phyloP scores from a whole-genome alignment of 2,888 invertebrate species.

The Acanthosepion lycidas region DNA sequence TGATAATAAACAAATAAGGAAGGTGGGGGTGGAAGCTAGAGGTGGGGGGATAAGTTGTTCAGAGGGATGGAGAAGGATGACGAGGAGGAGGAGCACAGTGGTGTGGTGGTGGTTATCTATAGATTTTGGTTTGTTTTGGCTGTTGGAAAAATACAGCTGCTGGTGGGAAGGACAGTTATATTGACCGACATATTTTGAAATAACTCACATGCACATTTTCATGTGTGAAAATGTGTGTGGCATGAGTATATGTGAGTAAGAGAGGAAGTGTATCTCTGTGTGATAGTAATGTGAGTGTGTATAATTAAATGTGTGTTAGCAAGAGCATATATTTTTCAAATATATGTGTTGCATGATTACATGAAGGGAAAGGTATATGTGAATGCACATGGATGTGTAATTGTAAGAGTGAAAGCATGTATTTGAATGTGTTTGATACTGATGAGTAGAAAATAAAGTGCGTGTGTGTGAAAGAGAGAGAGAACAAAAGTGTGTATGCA shows the following conservation, averaged over 20 bases:
- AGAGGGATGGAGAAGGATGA: neutral
- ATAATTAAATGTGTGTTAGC: too few species aligned
- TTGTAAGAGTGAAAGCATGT: too few species aligned
- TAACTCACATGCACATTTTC: neutral
- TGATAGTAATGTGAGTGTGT: neutral
- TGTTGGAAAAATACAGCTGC: conserved; percentile 33
- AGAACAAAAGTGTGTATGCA: too few species aligned
- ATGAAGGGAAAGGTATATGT: neutral
- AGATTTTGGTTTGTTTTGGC: conserved; percentile 33
- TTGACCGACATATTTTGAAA: neutral
- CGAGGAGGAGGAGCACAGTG: neutral
- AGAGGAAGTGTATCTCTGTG: neutral
- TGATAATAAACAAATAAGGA: neutral
- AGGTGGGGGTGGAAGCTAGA: neutral
- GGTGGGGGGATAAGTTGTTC: neutral
- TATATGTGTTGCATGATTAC: neutral
- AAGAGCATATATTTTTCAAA: neutral
- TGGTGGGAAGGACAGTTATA: neutral
- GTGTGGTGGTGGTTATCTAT: neutral
- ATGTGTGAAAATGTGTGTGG: neutral
- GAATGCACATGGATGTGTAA: neutral
- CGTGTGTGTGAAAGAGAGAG: too few species aligned
- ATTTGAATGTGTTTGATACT: too few species aligned
- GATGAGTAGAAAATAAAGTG: too few species aligned
- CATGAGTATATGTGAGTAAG: neutral